These are phyloP conservation scores for Plagiodera versicolora DNA, from an alignment of 2,888 invertebrate genomes.

Conservation along the genomic window DNA sequence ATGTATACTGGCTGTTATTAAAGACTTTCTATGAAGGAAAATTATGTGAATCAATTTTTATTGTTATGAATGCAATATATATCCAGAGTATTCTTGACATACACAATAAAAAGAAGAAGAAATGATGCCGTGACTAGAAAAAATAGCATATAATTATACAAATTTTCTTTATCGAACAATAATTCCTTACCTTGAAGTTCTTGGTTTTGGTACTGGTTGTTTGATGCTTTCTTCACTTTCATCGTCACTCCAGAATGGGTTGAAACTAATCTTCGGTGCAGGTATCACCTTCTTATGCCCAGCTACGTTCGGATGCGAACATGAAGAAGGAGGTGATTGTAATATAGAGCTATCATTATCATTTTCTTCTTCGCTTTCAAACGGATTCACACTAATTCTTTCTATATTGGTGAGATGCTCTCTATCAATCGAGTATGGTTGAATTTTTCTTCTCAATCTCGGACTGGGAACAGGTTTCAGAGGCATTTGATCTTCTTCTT, in stretches of 20 bases:
- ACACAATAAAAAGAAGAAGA: too few relatives aligned
- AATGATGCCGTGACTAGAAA: too few relatives aligned
- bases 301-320: too few relatives aligned
- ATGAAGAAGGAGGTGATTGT: too few relatives aligned
- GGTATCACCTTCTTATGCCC: slow-evolving; percentile 24
- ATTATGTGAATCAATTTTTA: neutral
- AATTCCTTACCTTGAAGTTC: slow-evolving; percentile 51
- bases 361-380: slow-evolving; percentile 50
- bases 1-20: slow-evolving; percentile 5
- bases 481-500: slow-evolving; percentile 39
- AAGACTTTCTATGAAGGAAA: slow-evolving; percentile 10
- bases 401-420: slow-evolving; percentile 40
- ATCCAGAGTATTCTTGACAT: slow-evolving; percentile 2
- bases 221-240: slow-evolving; percentile 62
- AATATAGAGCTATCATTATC: too few relatives aligned
- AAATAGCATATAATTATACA: too few relatives aligned
- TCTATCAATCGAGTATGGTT: slow-evolving; percentile 20
- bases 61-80: neutral
- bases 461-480: slow-evolving; percentile 19
- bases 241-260: slow-evolving; percentile 69
- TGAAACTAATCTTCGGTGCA: slow-evolving; percentile 55
- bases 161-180: too few relatives aligned
- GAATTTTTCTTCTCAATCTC: slow-evolving; percentile 18
- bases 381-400: slow-evolving; percentile 67
- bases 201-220: slow-evolving; percentile 56